Percentiles rank a stretch among this genome's conserved stretches.
Conservation (phyloP, 2,113 vertebrate species). For the Seriola dumerili region DNA sequence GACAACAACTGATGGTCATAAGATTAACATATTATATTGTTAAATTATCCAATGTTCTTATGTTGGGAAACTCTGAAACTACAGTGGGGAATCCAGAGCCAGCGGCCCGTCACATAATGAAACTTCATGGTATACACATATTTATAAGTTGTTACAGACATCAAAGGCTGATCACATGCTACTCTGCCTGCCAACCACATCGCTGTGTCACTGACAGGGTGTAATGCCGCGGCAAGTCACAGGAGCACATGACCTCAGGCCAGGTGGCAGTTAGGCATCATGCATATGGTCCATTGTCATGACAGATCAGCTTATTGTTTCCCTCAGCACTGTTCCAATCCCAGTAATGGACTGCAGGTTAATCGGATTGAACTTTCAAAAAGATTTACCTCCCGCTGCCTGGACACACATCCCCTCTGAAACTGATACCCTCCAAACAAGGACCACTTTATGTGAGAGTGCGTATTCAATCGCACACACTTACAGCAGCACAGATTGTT, state of each 20-base stretch:
- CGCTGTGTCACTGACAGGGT: neutral
- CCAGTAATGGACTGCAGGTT: slow-evolving; percentile 74
- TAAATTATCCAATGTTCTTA: no score
- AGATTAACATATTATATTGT: no score
- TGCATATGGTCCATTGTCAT: slow-evolving; percentile 70
- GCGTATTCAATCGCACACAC: slow-evolving; percentile 2
- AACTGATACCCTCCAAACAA: slow-evolving; percentile 61
- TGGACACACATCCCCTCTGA: slow-evolving; percentile 46
- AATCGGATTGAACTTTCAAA: slow-evolving; percentile 75
- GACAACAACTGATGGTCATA: no score
- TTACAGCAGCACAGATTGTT: neutral
- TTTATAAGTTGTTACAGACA: neutral
- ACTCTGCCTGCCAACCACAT: neutral
- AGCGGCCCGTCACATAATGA: neutral
- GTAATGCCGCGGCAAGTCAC: no score
- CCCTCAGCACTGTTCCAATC: slow-evolving; percentile 61
- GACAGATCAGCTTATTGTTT: slow-evolving; percentile 62
- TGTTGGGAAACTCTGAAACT: no score
- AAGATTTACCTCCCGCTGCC: slow-evolving; percentile 45
- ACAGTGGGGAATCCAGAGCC: neutral
- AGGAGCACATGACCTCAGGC: slow-evolving; percentile 1
- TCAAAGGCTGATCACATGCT: neutral
- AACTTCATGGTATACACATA: neutral
- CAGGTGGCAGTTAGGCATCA: slow-evolving; percentile 61
- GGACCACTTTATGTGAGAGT: neutral